Evolutionary conservation across 2,888 invertebrate genomes (phyloP).

Genomic region (Sesia bembeciformis): DNA sequence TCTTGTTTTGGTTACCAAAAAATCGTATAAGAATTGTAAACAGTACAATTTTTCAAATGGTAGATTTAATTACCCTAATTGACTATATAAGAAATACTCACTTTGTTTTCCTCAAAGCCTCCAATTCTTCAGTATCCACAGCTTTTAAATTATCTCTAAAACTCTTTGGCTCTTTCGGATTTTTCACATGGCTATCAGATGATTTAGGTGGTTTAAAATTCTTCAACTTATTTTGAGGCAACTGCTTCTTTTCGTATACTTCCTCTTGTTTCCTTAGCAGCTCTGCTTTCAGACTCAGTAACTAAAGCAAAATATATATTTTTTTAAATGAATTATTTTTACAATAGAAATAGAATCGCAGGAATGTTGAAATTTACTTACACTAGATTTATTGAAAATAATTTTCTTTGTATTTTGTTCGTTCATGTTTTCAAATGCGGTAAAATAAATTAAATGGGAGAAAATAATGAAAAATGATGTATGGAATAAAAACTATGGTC

Average conservation of each 20-base stretch:
- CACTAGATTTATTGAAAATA: slow-evolving; percentile 70
- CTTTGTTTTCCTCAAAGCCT: slow-evolving; percentile 61
- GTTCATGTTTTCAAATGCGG: slow-evolving; percentile 31
- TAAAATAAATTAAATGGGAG: too few relatives aligned
- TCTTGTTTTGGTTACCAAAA: too few relatives aligned
- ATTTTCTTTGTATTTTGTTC: slow-evolving; percentile 52
- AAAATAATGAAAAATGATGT: too few relatives aligned
- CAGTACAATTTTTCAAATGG: too few relatives aligned
- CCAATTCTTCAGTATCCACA: slow-evolving; percentile 54
- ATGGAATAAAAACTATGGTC: too few relatives aligned
- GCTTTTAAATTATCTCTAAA: slow-evolving; percentile 50
- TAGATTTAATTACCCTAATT: too few relatives aligned
- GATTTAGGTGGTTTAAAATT: slow-evolving; percentile 63
- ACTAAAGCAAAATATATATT: slow-evolving; percentile 32
- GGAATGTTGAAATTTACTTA: slow-evolving; percentile 26
- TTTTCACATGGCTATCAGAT: slow-evolving; percentile 48
- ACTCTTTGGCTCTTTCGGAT: slow-evolving; percentile 31
- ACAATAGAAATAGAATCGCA: background rate
- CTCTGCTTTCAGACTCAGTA: slow-evolving; percentile 92
- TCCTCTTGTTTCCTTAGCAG: slow-evolving; percentile 90
- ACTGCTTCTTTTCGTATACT: slow-evolving; percentile 78
- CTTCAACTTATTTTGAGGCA: slow-evolving; percentile 67
- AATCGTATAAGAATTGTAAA: too few relatives aligned
- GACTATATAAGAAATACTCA: slow-evolving; percentile 15
- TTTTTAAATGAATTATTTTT: slow-evolving; percentile 5